Conservation (phyloP, 2,888 invertebrate genomes). For the Gonocerus acuteangulatus region DNA sequence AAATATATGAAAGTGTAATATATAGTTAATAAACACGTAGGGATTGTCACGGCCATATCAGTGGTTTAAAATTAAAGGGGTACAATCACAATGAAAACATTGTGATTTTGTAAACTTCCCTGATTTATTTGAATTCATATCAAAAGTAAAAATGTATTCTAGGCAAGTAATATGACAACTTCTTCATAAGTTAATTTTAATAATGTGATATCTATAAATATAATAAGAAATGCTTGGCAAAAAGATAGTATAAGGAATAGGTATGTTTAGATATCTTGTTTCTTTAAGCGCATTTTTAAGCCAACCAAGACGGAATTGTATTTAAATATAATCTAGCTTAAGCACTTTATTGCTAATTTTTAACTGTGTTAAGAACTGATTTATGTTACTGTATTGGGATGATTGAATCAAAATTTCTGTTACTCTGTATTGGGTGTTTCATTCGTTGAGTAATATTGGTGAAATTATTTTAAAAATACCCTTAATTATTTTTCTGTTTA, state of each 20-base stretch:
- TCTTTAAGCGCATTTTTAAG: conserved; percentile 12
- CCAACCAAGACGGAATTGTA: conserved; percentile 22
- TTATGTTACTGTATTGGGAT: background rate
- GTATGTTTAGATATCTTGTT: conserved; percentile 13
- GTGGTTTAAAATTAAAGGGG: conserved; percentile 13
- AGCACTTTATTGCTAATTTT: conserved; percentile 16
- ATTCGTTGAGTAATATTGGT: no score
- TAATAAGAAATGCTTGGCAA: conserved; percentile 22
- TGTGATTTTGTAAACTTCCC: conserved; percentile 16
- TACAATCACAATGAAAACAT: background rate
- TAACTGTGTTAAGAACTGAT: conserved; percentile 19
- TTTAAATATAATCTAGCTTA: conserved; percentile 17
- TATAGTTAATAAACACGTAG: conserved; percentile 1
- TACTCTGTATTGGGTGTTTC: no score
- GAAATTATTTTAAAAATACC: no score
- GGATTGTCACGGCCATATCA: conserved; percentile 21
- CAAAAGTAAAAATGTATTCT: conserved; percentile 21
- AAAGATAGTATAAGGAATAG: conserved; percentile 12
- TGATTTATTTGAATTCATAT: conserved; percentile 22
- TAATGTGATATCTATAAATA: conserved; percentile 26
- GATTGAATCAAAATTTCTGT: no score
- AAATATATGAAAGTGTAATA: conserved; percentile 10
- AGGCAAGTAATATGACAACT: conserved; percentile 17
- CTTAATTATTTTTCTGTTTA: no score
- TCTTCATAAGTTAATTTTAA: conserved; percentile 21